Evolutionary conservation across 2,797 vertebrate species (phyloP).

Genomic region (Distichodus sexfasciatus): DNA sequence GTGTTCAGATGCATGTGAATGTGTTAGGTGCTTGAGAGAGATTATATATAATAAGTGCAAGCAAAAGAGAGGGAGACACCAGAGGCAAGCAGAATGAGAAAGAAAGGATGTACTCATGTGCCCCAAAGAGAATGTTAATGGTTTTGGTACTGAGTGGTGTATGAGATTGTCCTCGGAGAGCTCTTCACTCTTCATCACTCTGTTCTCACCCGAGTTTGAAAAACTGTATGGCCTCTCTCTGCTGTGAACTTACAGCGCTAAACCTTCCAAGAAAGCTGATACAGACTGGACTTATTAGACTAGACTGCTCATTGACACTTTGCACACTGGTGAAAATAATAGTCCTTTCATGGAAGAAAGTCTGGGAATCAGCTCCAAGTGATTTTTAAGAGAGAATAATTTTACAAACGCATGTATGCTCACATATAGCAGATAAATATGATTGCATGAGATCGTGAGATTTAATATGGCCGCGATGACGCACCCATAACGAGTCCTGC

Average conservation of each 20-base stretch:
- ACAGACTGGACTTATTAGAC: no score
- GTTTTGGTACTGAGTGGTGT: constrained; percentile 11
- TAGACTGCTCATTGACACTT: no score
- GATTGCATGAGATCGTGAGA: neutral
- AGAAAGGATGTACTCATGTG: neutral
- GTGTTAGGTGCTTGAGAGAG: neutral
- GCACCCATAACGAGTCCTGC: neutral
- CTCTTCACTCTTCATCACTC: constrained; percentile 51
- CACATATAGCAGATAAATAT: neutral
- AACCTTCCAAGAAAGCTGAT: no score
- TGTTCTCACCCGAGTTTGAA: no score
- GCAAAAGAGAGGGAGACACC: neutral
- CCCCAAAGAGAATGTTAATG: neutral
- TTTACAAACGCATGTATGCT: neutral
- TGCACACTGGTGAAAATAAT: no score
- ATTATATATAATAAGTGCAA: neutral
- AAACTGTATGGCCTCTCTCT: no score
- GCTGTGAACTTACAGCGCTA: no score
- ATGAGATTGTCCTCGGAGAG: constrained; percentile 34
- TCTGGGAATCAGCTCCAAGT: neutral
- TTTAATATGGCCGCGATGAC: neutral
- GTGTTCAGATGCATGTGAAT: neutral
- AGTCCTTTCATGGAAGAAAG: neutral
- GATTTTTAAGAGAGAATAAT: neutral
- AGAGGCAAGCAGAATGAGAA: no score